Percentiles rank a stretch among this genome's conserved stretches.
These are phyloP conservation scores for Pteronotus mesoamericanus DNA, from an alignment of 2,797 vertebrate species.

Conservation along the genomic window DNA sequence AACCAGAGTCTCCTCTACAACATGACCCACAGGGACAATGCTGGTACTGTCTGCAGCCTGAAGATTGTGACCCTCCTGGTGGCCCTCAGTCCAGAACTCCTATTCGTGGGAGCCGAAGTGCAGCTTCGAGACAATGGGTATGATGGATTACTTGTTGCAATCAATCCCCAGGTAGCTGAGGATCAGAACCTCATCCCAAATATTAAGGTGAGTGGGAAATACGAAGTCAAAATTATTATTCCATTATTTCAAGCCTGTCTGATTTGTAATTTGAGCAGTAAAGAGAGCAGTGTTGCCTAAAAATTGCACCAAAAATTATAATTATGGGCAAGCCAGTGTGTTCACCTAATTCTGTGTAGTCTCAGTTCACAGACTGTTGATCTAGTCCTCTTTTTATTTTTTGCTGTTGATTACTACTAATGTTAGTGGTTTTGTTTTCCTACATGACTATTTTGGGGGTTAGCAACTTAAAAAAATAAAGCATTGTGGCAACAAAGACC, in stretches of 20 bases:
- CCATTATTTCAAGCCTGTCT: neutral
- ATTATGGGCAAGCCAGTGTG: neutral
- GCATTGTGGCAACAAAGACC: neutral
- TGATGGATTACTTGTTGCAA: slow-evolving; percentile 67
- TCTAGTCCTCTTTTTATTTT: neutral
- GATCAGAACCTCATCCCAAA: slow-evolving; percentile 64
- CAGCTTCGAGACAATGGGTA: slow-evolving; percentile 72
- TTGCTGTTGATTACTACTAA: neutral
- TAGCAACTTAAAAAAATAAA: neutral
- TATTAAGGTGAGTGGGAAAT: slow-evolving; percentile 72
- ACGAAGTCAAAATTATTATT: neutral
- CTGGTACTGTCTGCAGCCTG: neutral
- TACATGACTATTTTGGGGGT: neutral
- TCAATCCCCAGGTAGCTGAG: slow-evolving; percentile 65
- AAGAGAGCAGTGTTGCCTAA: neutral
- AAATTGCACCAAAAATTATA: neutral
- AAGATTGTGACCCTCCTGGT: slow-evolving; percentile 48
- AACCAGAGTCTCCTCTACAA: neutral
- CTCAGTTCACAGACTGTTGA: neutral
- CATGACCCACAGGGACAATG: slow-evolving; percentile 5
- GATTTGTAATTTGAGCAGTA: neutral
- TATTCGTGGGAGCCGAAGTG: neutral
- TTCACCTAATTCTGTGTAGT: neutral
- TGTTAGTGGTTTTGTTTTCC: neutral
- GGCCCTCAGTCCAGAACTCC: slow-evolving; percentile 24